Evolutionary conservation across 2,888 invertebrate species (phyloP).

Genomic region (Pollenia labialis): DNA sequence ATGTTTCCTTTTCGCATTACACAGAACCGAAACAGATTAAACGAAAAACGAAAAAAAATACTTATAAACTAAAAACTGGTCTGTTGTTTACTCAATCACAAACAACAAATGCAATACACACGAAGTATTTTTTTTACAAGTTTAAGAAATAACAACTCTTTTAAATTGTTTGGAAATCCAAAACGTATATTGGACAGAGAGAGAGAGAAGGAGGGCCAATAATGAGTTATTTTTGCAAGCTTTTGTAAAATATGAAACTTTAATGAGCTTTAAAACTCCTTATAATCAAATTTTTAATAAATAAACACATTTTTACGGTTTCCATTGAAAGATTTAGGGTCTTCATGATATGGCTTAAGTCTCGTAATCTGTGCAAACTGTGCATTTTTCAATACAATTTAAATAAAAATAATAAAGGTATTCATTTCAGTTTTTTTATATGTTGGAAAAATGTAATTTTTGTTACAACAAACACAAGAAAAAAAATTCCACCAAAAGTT

Average conservation of each 20-base stretch:
- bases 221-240: conserved; percentile 1
- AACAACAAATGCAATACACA: conserved; percentile 4
- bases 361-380: no score
- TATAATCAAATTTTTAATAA: not conserved
- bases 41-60: conserved; percentile 1
- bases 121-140: conserved; percentile 14
- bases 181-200: not conserved
- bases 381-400: no score
- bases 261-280: conserved; percentile 22
- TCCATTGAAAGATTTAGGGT: no score
- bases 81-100: conserved; percentile 21
- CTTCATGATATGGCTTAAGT: no score
- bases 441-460: no score
- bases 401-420: no score
- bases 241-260: conserved; percentile 1
- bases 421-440: no score
- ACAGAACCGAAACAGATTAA: conserved; percentile 18
- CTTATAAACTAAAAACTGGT: conserved; percentile 37
- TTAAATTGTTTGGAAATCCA: conserved; percentile 16
- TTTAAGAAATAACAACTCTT: not conserved
- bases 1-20: conserved; percentile 26
- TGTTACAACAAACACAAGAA: no score
- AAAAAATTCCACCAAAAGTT: no score
- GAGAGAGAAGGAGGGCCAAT: not conserved
- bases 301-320: not conserved